A percentile compares a stretch with the other conserved stretches of the same genome.
These are phyloP conservation scores for Gryllus longicercus DNA, from an alignment of 2,888 invertebrate species.

Conservation along the genomic window DNA sequence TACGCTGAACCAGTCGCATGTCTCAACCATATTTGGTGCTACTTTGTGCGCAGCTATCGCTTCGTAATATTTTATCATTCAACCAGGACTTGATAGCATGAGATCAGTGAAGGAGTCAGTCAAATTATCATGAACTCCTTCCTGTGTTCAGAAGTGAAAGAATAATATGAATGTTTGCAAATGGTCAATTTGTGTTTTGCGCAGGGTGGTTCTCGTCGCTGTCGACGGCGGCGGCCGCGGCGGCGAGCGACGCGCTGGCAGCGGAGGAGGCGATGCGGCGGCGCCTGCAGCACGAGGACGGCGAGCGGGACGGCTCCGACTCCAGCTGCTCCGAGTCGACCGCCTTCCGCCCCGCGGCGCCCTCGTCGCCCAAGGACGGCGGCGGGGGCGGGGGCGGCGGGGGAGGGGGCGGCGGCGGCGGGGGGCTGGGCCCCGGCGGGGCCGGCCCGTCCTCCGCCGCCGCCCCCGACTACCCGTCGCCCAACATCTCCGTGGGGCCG, in stretches of 20 bases:
- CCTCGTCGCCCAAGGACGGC: constrained; percentile 38
- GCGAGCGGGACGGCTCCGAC: constrained; percentile 42
- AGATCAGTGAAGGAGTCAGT: no score
- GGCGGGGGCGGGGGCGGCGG: constrained; percentile 34
- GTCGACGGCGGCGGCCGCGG: constrained; percentile 32
- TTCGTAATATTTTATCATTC: no score
- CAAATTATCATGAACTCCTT: no score
- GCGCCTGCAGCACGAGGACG: constrained; percentile 41
- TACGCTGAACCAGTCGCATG: no score
- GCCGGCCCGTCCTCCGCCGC: constrained; percentile 51
- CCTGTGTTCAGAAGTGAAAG: no score
- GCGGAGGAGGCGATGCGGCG: constrained; percentile 41
- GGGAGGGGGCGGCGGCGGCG: constrained; percentile 22
- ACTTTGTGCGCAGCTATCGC: no score
- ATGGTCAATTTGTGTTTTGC: neutral
- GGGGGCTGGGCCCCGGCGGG: constrained; percentile 45
- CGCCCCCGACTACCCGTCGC: constrained; percentile 67
- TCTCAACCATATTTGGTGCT: no score
- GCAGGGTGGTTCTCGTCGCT: constrained; percentile 38
- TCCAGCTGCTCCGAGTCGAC: constrained; percentile 46
- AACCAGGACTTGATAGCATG: no score
- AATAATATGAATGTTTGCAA: no score
- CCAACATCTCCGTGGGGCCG: constrained; percentile 91
- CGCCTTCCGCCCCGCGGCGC: constrained; percentile 40
- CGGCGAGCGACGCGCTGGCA: constrained; percentile 38